Evolutionary conservation across 92 coral and sea anemone species (phyloP), one percentile per base, ranked within the genome.

Genomic region (Metridium senile): DNA sequence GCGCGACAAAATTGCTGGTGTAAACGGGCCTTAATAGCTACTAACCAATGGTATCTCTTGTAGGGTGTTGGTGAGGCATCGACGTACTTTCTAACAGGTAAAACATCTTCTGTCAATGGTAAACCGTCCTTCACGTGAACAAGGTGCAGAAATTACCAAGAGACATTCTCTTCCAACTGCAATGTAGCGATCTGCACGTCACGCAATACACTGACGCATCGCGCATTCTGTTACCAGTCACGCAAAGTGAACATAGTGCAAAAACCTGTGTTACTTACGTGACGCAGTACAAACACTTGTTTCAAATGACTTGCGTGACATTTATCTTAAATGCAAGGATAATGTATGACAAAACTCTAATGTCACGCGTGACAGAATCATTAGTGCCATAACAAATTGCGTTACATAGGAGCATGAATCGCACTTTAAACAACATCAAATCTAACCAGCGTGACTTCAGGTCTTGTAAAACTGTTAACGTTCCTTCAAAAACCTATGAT

Each of bases 71-170:
- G 75, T 23, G 23, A 30, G 17, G 34, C 53, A 17, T 31, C 61
- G 9, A 70, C 75, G n/a, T 70, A 70, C 29, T 70, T 70, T 51
- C 56, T 70, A 28, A 47, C 25, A 39, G 71, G 71, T 13, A 66
- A 66, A 43, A 43, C 27, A 18, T 17, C 47, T 1, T 35, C 17
- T 16, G 10, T 2, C 13, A 43, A 66, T n/a, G 71, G 65, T 1
- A 59, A 8, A 26, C 22, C 31, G 32, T 25, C 65, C 49, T 39
- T 39, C 13, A 39, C n/a, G n/a, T n/a, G n/a, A n/a, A n/a, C n/a
- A n/a, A n/a, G n/a, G n/a, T n/a, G n/a, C n/a, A n/a, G n/a, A n/a
- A n/a, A n/a, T n/a, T n/a, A n/a, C n/a, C n/a, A n/a, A n/a, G n/a
- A n/a, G n/a, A n/a, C n/a, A n/a, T n/a, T n/a, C n/a, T n/a, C n/a